phyloP scores from a whole-genome alignment of 1,140 invertebrate species.

The Penaeus vannamei region DNA sequence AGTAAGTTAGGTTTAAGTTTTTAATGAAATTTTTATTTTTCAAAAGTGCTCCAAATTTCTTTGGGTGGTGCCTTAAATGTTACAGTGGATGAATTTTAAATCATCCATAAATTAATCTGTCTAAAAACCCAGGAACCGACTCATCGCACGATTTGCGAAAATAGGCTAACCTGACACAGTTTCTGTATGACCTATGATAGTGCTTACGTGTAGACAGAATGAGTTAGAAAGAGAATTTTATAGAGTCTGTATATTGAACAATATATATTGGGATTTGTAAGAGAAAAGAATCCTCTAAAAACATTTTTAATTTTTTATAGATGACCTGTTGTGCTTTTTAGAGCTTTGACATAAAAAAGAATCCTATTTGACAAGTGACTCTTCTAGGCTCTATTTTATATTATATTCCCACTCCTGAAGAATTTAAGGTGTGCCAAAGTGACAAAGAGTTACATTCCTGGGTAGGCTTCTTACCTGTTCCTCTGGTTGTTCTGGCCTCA shows the following conservation, averaged over 20 bases:
- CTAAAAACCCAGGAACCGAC: too few species aligned
- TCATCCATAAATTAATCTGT: too few species aligned
- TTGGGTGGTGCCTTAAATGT: too few species aligned
- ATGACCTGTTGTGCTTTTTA: constrained; percentile 36
- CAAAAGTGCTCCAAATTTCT: too few species aligned
- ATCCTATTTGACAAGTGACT: constrained; percentile 32
- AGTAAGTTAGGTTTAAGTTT: too few species aligned
- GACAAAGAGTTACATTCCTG: constrained; percentile 47
- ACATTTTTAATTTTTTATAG: constrained; percentile 30
- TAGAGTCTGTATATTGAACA: constrained; percentile 35
- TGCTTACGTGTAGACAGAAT: constrained; percentile 24
- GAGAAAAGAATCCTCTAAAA: constrained; percentile 16
- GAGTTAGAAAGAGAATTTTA: constrained; percentile 3
- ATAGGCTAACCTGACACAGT: too few species aligned
- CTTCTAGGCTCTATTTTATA: constrained; percentile 26
- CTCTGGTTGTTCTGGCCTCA: constrained; percentile 43
- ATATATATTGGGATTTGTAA: constrained; percentile 32
- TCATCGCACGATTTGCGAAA: too few species aligned
- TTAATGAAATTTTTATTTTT: too few species aligned
- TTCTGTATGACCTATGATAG: too few species aligned
- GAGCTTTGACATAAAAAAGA: constrained; percentile 39
- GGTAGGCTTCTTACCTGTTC: constrained; percentile 4
- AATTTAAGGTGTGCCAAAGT: constrained; percentile 49
- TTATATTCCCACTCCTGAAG: constrained; percentile 38
- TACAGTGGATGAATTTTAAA: too few species aligned